Evolutionary conservation across 92 coral and sea anemone genomes (phyloP).

Genomic region (Heteractis magnifica): DNA sequence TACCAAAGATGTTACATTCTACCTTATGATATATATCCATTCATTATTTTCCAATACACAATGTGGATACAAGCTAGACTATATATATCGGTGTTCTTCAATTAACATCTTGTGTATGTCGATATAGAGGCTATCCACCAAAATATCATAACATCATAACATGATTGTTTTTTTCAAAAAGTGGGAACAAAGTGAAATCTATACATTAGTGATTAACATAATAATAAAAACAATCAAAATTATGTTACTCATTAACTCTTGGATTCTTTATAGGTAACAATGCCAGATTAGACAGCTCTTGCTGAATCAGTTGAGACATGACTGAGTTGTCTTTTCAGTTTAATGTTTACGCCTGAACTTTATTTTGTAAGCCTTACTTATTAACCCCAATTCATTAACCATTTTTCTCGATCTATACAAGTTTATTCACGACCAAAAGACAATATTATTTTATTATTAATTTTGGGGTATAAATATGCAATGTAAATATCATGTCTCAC

Average conservation of each 20-base stretch:
- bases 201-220: not conserved
- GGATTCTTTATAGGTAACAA: no score
- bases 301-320: conserved; percentile 36
- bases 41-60: no score
- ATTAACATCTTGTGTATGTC: no score
- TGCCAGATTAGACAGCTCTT: not conserved
- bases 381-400: not conserved
- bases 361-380: not conserved
- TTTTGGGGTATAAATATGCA: not conserved
- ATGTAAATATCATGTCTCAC: not conserved
- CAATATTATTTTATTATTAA: not conserved
- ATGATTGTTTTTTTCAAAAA: not conserved
- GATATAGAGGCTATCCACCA: not conserved
- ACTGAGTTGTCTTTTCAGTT: conserved; percentile 26
- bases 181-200: not conserved
- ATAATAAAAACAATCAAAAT: not conserved
- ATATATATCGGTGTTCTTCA: no score
- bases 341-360: not conserved
- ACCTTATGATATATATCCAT: no score
- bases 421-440: not conserved
- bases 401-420: not conserved
- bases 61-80: no score
- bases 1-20: no score
- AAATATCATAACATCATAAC: not conserved
- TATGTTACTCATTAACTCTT: not conserved